Evolutionary conservation across 2,888 invertebrate species (phyloP), one percentile per base, ranked within the genome.

Genomic region (Leptinotarsa peninsularis): DNA sequence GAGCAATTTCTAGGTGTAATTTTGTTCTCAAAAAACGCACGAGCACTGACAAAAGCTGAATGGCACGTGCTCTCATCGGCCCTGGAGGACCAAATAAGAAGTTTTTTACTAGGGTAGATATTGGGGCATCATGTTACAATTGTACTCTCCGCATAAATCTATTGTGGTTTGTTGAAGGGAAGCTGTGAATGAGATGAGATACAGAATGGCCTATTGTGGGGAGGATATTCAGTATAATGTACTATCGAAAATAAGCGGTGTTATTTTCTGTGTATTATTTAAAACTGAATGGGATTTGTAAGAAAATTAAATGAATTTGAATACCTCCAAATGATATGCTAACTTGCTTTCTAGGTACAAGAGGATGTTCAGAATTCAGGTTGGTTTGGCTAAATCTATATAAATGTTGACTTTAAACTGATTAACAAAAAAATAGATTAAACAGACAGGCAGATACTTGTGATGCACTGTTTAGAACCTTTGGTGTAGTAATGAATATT

Each of bases 121-220:
- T 79, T 76, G 79, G 80, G 81, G 82, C 81, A 82, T 82, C 82
- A 82, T 80, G 81, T 82, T 82, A 82, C 82, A 82, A 81, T 82
- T 82, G 80, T 82, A 79, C 78, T 79, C 76, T 78, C 79, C 77
- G 78, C 78, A 78, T 79, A 79, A 79, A 80, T 81, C 79, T 76
- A 77, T 76, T 76, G 79, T 80, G 81, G 82, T 81, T 76, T 79
- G 80, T 80, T 75, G 77, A 78, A 80, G 81, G 80, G 82, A 80
- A 75, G 80, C 81, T 80, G 82, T 80, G 82, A 81, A 82, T 82
- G 80, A 82, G 81, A 82, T 80, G 82, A 83, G 81, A 82, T 82
- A 81, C 80, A 81, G 75, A 73, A 66, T 77, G 72, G 70, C 73
- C 73, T 74, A 71, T 76, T 77, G 75, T 73, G 70, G 71, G 71